Conservation (phyloP, 2,888 invertebrate genomes). For the Therioaphis trifolii region DNA sequence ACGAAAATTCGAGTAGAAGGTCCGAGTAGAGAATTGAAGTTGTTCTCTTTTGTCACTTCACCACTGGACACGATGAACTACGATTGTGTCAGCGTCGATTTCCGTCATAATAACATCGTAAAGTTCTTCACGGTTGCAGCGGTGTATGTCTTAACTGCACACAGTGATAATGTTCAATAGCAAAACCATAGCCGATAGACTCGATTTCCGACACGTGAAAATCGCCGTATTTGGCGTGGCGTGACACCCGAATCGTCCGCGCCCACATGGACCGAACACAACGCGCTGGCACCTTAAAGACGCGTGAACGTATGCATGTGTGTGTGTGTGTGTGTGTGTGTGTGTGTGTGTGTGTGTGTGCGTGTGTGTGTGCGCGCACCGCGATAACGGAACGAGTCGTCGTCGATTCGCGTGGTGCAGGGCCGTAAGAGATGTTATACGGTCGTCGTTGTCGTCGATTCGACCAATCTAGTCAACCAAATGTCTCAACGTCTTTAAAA, state of each 20-base stretch:
- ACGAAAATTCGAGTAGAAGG: too few relatives aligned
- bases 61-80: too few relatives aligned
- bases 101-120: too few relatives aligned
- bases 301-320: neutral
- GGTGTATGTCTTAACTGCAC: too few relatives aligned
- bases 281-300: neutral
- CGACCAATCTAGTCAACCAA: conserved; percentile 53
- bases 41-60: too few relatives aligned
- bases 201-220: neutral
- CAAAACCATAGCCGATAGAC: too few relatives aligned
- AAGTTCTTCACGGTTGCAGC: too few relatives aligned
- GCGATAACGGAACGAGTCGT: conserved; percentile 25
- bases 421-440: conserved; percentile 13
- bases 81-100: too few relatives aligned
- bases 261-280: neutral
- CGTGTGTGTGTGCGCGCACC: neutral
- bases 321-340: neutral
- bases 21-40: too few relatives aligned
- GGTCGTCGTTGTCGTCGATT: neutral
- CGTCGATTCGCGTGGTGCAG: conserved; percentile 29
- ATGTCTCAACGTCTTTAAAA: conserved; percentile 55
- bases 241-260: neutral
- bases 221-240: conserved; percentile 7
- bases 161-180: too few relatives aligned
- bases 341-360: too few relatives aligned